Percentiles rank a stretch among this genome's conserved stretches.
Conservation (phyloP, 1,140 invertebrate genomes). For the Calephelis virginiensis region DNA sequence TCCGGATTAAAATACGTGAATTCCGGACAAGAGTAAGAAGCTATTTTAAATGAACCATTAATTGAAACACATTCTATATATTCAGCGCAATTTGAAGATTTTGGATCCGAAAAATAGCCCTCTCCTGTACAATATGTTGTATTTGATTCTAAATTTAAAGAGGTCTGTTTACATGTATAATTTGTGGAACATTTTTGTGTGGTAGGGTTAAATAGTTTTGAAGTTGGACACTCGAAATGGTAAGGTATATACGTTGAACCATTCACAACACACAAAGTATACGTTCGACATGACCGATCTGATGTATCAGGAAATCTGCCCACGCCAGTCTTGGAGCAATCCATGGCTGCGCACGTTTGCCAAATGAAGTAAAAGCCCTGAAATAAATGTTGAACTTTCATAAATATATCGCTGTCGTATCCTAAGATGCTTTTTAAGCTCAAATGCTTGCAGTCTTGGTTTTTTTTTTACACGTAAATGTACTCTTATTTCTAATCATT, state of each 20-base stretch:
- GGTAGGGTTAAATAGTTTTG: constrained; percentile 48
- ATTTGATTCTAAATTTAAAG: background rate
- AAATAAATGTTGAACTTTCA: background rate
- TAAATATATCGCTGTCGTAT: no score
- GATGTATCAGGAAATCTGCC: constrained; percentile 39
- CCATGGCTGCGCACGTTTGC: constrained; percentile 38
- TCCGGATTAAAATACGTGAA: constrained; percentile 37
- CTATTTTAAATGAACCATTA: no score
- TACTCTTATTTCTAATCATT: no score
- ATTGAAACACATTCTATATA: constrained; percentile 44
- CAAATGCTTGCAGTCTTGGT: no score
- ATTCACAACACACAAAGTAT: no score
- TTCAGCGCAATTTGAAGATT: constrained; percentile 38
- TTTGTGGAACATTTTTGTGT: constrained; percentile 36
- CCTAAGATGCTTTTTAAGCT: no score
- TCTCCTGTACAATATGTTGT: constrained; percentile 36
- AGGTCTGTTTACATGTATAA: constrained; percentile 26
- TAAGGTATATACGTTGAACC: constrained; percentile 33
- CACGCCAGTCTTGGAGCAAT: constrained; percentile 35
- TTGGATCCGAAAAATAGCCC: constrained; percentile 43
- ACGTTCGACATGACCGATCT: no score
- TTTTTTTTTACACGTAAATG: no score
- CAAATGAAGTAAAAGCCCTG: constrained; percentile 36
- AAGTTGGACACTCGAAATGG: constrained; percentile 49
- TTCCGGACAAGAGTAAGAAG: no score